Evolutionary conservation across 2,888 invertebrate species (phyloP).

Genomic region (Chaetogeoica ovagalla): DNA sequence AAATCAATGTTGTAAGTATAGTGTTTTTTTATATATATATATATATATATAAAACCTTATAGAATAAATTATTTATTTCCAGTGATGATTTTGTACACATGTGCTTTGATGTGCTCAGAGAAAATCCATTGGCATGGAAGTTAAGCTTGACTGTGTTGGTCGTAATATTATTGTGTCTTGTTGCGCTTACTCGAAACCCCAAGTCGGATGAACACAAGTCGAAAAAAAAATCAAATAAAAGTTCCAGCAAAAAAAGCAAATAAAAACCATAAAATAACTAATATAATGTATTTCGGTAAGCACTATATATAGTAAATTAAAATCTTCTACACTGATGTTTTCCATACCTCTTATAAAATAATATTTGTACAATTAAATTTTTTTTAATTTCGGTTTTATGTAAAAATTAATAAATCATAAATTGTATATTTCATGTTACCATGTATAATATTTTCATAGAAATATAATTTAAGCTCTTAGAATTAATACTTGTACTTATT

Average conservation of each 20-base stretch:
- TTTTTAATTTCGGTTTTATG: neutral
- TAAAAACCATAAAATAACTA: neutral
- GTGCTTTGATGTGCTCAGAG: slow-evolving; percentile 64
- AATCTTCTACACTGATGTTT: neutral
- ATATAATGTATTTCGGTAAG: too few relatives aligned
- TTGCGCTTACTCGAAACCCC: slow-evolving; percentile 6
- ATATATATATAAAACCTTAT: neutral
- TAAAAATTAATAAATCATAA: neutral
- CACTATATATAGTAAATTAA: too few relatives aligned
- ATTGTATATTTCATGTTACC: slow-evolving; percentile 12
- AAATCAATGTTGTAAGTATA: slow-evolving; percentile 43
- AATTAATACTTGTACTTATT: neutral
- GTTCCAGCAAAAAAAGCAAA: slow-evolving; percentile 44
- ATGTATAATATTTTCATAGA: neutral
- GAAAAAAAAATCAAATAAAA: slow-evolving; percentile 41
- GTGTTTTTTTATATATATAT: neutral
- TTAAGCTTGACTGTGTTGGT: slow-evolving; percentile 58
- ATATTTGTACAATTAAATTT: neutral
- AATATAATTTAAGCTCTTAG: neutral
- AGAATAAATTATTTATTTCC: slow-evolving; percentile 58
- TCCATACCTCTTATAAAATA: neutral
- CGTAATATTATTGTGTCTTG: slow-evolving; percentile 24
- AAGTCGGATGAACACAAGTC: slow-evolving; percentile 21
- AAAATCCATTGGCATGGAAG: slow-evolving; percentile 65
- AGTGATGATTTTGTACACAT: slow-evolving; percentile 67